Percentiles rank a stretch among this genome's conserved stretches.
Evolutionary conservation across 2,888 invertebrate species (phyloP).

Genomic region (Archips xylosteana): DNA sequence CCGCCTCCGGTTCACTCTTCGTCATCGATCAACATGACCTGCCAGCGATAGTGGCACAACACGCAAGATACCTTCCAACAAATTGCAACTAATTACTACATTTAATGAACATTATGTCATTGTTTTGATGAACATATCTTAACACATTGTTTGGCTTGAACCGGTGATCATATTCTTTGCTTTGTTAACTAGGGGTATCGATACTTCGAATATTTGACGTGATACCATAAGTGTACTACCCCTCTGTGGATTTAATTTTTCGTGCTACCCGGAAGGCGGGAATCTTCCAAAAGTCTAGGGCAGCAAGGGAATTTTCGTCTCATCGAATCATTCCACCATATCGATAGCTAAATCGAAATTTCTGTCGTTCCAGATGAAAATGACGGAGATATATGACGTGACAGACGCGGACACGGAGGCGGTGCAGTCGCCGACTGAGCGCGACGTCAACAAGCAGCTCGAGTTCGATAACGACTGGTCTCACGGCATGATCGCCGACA

Average conservation of each 20-base stretch:
- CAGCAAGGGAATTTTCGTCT: no score
- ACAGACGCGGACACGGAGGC: constrained; percentile 90
- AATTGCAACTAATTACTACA: constrained; percentile 2
- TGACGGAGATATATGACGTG: constrained; percentile 96
- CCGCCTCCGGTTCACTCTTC: background rate
- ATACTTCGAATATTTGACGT: no score
- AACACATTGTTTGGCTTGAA: no score
- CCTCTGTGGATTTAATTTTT: no score
- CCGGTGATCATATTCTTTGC: background rate
- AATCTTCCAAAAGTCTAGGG: no score
- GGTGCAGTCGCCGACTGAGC: constrained; percentile 86
- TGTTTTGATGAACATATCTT: background rate
- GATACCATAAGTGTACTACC: no score
- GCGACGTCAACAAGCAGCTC: constrained; percentile 86
- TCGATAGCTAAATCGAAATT: background rate
- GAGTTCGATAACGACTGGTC: constrained; percentile 89
- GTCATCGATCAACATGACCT: background rate
- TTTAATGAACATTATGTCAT: no score
- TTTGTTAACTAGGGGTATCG: no score
- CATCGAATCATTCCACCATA: no score
- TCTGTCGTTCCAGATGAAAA: constrained; percentile 87
- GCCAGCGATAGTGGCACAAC: background rate
- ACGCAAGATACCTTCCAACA: background rate
- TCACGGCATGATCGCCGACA: constrained; percentile 75
- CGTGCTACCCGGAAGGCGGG: no score